A percentile compares a stretch with the other conserved stretches of the same genome.
These are phyloP conservation scores for Hanleya hanleyi DNA, from an alignment of 2,888 invertebrate genomes.

Conservation along the genomic window DNA sequence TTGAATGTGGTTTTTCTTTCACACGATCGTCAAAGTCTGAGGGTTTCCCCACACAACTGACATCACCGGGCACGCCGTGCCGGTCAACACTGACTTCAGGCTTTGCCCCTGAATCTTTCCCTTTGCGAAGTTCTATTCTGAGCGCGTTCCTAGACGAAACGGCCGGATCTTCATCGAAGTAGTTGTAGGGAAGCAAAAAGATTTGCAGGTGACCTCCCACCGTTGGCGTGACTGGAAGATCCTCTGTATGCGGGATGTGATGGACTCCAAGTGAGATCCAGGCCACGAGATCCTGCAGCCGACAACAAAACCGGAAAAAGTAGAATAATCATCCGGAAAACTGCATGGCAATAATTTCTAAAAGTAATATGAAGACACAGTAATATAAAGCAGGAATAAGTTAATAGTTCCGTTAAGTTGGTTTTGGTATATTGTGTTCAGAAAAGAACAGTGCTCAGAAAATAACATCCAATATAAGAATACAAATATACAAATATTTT, in stretches of 20 bases:
- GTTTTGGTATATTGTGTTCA: no score
- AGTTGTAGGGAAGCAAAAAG: conserved; percentile 8
- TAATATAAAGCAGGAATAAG: no score
- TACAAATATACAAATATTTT: no score
- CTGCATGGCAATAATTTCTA: no score
- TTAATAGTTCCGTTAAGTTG: no score
- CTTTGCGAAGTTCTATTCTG: background rate
- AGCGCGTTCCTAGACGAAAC: background rate
- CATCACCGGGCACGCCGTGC: background rate
- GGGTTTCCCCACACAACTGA: background rate
- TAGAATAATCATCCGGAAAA: no score
- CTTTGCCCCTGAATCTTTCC: background rate
- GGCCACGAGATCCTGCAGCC: background rate
- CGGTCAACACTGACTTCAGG: background rate
- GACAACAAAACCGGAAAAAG: no score
- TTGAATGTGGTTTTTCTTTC: background rate
- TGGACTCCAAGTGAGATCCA: conserved; percentile 3
- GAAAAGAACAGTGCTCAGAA: no score
- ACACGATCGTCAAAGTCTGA: background rate
- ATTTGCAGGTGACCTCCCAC: background rate
- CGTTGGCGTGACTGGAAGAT: conserved; percentile 7
- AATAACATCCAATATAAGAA: no score
- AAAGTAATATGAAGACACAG: no score
- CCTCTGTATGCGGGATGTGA: conserved; percentile 10
- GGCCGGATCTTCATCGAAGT: conserved; percentile 3